Conservation (phyloP, 2,888 invertebrate genomes). For the Palloptera scutellata region DNA sequence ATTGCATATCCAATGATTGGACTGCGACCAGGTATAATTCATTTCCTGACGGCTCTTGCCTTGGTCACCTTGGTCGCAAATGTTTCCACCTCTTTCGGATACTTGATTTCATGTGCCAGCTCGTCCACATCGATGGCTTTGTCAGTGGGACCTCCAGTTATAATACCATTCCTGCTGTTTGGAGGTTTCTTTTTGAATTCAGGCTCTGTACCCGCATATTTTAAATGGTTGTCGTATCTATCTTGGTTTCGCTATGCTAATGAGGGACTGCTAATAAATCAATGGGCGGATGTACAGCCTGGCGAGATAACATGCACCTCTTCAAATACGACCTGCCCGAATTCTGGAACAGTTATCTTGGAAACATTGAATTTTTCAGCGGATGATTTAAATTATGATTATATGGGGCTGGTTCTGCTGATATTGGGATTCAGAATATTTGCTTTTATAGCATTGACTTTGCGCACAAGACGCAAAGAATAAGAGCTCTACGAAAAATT, state of each 20-base stretch:
- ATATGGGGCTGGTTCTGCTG: conserved; percentile 74
- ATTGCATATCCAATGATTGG: conserved; percentile 92
- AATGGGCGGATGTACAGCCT: conserved; percentile 81
- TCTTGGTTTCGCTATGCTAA: conserved; percentile 95
- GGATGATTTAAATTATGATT: conserved; percentile 75
- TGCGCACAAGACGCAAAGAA: conserved; percentile 73
- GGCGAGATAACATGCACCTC: conserved; percentile 78
- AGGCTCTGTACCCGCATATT: conserved; percentile 85
- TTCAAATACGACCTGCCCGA: conserved; percentile 79
- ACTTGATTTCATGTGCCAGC: conserved; percentile 88
- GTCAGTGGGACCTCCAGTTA: conserved; percentile 88
- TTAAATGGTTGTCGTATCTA: conserved; percentile 85
- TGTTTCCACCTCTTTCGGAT: conserved; percentile 89
- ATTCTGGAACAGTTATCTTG: conserved; percentile 79
- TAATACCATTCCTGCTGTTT: conserved; percentile 93
- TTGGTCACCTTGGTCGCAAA: conserved; percentile 86
- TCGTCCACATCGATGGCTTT: conserved; percentile 86
- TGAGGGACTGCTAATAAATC: conserved; percentile 87
- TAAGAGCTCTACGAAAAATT: conserved; percentile 44
- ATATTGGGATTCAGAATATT: conserved; percentile 78
- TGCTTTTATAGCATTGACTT: conserved; percentile 78
- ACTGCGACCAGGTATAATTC: conserved; percentile 74
- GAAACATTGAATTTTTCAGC: conserved; percentile 80
- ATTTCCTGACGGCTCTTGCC: conserved; percentile 75
- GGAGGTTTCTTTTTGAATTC: conserved; percentile 95